Evolutionary conservation across 2,113 vertebrate species (phyloP).

Genomic region (Panthera tigris): DNA sequence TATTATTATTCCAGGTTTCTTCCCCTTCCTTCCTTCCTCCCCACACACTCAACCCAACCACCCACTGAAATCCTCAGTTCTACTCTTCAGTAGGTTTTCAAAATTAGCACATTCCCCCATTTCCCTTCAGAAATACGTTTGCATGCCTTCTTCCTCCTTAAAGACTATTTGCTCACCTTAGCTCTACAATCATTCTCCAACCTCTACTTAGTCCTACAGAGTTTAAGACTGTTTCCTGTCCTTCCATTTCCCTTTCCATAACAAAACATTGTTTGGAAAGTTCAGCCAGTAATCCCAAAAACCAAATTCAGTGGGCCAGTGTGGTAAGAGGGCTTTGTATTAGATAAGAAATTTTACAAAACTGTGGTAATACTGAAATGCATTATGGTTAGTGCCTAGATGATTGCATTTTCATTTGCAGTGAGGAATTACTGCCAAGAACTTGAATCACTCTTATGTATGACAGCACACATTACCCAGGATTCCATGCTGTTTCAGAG

Average conservation of each 20-base stretch:
- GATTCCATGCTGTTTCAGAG: neutral
- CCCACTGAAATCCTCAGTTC: constrained; percentile 59
- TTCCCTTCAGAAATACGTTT: constrained; percentile 58
- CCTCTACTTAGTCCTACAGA: constrained; percentile 43
- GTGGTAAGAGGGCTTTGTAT: neutral
- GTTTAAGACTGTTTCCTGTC: neutral
- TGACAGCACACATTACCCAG: neutral
- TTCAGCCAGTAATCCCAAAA: neutral
- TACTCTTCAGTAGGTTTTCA: constrained; percentile 40
- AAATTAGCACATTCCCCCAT: constrained; percentile 31
- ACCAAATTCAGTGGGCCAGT: constrained; percentile 24
- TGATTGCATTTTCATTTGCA: constrained; percentile 57
- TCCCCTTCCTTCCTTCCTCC: constrained; percentile 78
- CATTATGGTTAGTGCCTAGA: neutral
- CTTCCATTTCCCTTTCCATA: constrained; percentile 54
- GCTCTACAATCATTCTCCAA: constrained; percentile 46
- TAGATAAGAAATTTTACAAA: constrained; percentile 16
- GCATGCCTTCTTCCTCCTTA: constrained; percentile 44
- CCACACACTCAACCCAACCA: constrained; percentile 46
- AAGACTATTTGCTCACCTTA: neutral
- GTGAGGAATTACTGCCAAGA: constrained; percentile 11
- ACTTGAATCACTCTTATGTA: neutral
- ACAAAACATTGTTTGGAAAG: constrained; percentile 55
- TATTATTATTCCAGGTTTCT: constrained; percentile 81
- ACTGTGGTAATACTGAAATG: neutral